Evolutionary conservation across 2,797 vertebrate species (phyloP).

Genomic region (Amblyraja radiata): DNA sequence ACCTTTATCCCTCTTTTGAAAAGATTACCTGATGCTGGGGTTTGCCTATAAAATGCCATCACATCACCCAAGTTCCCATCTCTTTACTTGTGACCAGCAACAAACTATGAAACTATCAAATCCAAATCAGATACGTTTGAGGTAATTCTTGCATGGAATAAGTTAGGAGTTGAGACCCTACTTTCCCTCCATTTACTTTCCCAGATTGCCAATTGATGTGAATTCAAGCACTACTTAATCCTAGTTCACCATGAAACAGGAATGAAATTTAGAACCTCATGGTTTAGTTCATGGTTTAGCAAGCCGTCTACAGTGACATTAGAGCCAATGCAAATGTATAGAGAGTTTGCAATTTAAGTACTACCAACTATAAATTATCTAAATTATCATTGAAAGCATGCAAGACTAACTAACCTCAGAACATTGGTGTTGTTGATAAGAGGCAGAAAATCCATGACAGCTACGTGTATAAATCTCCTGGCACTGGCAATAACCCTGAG

Average conservation of each 20-base stretch:
- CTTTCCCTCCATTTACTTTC: background rate
- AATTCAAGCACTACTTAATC: background rate
- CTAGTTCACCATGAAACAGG: background rate
- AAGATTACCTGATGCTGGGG: background rate
- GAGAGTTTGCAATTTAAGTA: background rate
- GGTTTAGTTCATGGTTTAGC: too few relatives aligned
- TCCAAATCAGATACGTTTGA: too few relatives aligned
- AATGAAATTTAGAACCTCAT: background rate
- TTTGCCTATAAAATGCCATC: background rate
- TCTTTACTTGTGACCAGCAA: background rate
- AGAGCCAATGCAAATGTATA: background rate
- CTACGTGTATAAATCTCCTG: constrained; percentile 78
- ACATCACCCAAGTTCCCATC: background rate
- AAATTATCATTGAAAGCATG: background rate
- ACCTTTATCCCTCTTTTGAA: background rate
- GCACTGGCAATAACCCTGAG: constrained; percentile 80
- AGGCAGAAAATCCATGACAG: constrained; percentile 83
- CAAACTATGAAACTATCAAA: background rate
- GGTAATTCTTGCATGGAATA: background rate
- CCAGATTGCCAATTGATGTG: background rate
- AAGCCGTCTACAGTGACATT: too few relatives aligned
- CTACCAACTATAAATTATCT: background rate
- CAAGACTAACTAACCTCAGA: constrained; percentile 61
- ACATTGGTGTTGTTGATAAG: constrained; percentile 64
- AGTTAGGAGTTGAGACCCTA: too few relatives aligned